Evolutionary conservation across 2,113 vertebrate species (phyloP), one percentile per base, ranked within the genome.

Genomic region (Catagonus wagneri): DNA sequence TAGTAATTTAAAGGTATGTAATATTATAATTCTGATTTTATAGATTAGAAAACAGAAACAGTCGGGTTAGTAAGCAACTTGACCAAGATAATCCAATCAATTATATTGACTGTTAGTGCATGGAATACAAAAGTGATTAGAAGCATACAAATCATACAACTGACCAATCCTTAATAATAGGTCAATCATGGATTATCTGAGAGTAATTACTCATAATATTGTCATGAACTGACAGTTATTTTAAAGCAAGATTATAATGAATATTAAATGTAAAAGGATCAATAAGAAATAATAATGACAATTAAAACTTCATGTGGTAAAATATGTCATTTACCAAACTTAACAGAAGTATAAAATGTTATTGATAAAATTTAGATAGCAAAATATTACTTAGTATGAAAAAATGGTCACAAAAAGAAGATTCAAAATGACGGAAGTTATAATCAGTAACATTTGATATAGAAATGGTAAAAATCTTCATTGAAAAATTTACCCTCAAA

Each of bases 281-380:
- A 84, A 69, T 84, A 80, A 79, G 34, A 79, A 65, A 69, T 56
- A 80, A 32, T 7, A 68, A 32, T 36, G 23, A 80, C 0, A 60
- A 22, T 72, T 68, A 81, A 81, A 86, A 66, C 23, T 58, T 58
- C 20, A 60, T 8, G 34, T 84, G 23, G 58, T 72, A 86, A 80
- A 94, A 89, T 79, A 10, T 83, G 12, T 39, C 29, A 79, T 79
- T 93, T 93, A 58, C 65, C n/a, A 72, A 93, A 86, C 60, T 80
- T 80, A 85, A 93, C 14, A 79, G 71, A 89, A 56, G 22, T 89
- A 74, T 76, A 61, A 93, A 71, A 69, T 58, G 76, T 8, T 71
- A 5, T 54, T 79, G 22, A 36, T 6, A 68, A 93, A 86, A 58
- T 85, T 93, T 58, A 85, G 23, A 50, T 27, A 22, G 23, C 16